Base-by-base conservation (phyloP, 1,140 invertebrate genomes). In the Planococcus citri region DNA sequence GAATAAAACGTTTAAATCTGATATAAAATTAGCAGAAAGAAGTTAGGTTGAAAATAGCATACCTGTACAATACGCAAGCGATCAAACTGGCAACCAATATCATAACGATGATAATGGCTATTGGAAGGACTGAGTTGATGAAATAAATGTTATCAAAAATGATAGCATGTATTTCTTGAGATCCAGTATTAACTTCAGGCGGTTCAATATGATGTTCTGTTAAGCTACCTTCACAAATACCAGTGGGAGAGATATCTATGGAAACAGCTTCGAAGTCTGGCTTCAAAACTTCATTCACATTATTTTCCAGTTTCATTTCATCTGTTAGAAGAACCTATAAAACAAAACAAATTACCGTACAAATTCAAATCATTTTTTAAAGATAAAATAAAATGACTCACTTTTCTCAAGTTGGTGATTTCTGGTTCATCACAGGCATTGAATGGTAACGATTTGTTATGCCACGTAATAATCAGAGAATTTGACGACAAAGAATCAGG, bases 81-180 rank as follows among this genome's bases (percentile, higher is more conserved):
- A 95, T 87, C 17, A 95, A 81, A 0, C 87, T 86, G 0, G 94
- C 91, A 6, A 96, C 80, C 0, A 95, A 78, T 0, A 97, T 80
- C 90, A 97, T 95, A 8, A 86, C 86, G 0, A 89, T 85, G 70
- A 97, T 94, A 9, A 97, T 91, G 20, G 95, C 85, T 0, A 89
- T 89, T 0, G 94, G 94, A 57, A 96, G 83, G 14, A 97, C 87
- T 72, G 92, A 93, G 0, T 92, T 95, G n/a, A 94, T 84, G 69
- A 93, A 82, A 76, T 95, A 92, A 73, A 93, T 90, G 57, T 91
- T 88, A n/a, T 80, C 79, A 29, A 80, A 80, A 1, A 75, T 78
- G 20, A 83, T 76, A 0, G 77, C 77, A 1, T 75, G 79, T n/a
- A 81, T 82, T 61, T 84, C 83, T 33, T 85, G 81, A 27, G 72